Evolutionary conservation across 2,888 invertebrate genomes (phyloP), one percentile per base, ranked within the genome.

Genomic region (Latrodectus hesperus): DNA sequence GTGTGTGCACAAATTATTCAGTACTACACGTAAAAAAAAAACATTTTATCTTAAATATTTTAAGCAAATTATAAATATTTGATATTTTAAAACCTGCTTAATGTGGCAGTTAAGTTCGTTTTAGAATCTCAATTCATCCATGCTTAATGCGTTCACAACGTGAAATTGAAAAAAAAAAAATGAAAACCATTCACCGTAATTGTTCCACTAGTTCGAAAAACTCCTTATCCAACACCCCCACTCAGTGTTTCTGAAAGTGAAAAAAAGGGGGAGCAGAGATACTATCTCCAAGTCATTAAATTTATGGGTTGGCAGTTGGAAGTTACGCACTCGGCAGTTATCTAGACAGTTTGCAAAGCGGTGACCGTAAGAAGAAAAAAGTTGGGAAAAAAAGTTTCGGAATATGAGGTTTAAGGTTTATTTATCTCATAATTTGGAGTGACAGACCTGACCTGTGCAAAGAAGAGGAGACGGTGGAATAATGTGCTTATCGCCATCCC

Each of bases 201-300:
- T 38, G 38, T 38, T 0, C 5, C 38, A 38, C 38, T 38, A 38
- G 38, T 38, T 38, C 38, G 38, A 38, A 38, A 38, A 38, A 38
- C 38, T 38, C 38, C 38, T 6, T 38, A 38, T 11, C 73, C 49
- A n/a, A n/a, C 49, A 49, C 38, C 51, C 49, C 26, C 22, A 10
- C 78, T 52, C 68, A 53, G 52, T 22, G n/a, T 65, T 52, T n/a
- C 51, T 14, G 26, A n/a, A 16, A 51, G 49, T n/a, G 51, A 14
- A 16, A 16, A 38, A 51, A 65, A 51, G 53, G n/a, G 67, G 17
- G 14, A 8, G 64, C n/a, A 55, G 55, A 53, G 82, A 82, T 82
- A 22, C 55, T 65, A 82, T 82, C 82, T 75, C 11, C 70, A 75
- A 49, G 74, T 70, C 82, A 82, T 82, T 82, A 75, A 82, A 82